Evolutionary conservation across 2,113 vertebrate genomes (phyloP).

Genomic region (Bucco capensis): DNA sequence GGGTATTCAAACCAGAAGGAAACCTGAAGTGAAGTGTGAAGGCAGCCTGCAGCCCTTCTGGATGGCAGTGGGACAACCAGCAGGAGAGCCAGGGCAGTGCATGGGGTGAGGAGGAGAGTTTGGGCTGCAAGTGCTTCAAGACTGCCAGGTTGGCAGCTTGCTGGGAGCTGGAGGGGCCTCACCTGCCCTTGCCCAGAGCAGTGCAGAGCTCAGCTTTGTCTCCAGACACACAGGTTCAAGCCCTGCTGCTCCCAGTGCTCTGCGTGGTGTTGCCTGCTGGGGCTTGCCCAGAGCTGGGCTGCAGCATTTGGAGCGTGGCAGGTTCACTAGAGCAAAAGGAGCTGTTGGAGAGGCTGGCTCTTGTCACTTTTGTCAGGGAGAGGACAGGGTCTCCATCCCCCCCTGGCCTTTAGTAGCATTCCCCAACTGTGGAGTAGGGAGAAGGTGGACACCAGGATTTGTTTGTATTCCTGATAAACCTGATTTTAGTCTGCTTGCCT

Average conservation of each 20-base stretch:
- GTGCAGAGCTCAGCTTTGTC: background rate
- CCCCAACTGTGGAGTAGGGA: background rate
- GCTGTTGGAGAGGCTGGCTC: background rate
- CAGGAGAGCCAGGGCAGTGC: background rate
- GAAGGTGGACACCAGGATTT: background rate
- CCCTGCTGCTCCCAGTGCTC: background rate
- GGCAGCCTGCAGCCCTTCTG: background rate
- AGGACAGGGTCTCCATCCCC: background rate
- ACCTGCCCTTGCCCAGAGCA: conserved; percentile 6
- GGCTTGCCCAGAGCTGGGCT: background rate
- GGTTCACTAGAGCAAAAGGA: background rate
- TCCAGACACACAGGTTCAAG: background rate
- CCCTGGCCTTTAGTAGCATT: background rate
- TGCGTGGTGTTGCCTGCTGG: background rate
- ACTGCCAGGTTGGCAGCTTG: conserved; percentile 27
- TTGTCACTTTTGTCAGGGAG: background rate
- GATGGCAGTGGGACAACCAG: background rate
- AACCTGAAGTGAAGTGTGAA: conserved; percentile 20
- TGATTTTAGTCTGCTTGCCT: background rate
- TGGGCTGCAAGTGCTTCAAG: background rate
- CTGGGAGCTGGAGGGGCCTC: background rate
- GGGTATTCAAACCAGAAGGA: background rate
- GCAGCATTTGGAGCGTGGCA: background rate
- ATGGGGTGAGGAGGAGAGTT: background rate
- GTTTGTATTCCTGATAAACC: background rate